Percentiles rank a stretch among this genome's conserved stretches.
These are phyloP conservation scores for Corvus moneduloides DNA, from an alignment of 2,113 vertebrate genomes.

Conservation along the genomic window DNA sequence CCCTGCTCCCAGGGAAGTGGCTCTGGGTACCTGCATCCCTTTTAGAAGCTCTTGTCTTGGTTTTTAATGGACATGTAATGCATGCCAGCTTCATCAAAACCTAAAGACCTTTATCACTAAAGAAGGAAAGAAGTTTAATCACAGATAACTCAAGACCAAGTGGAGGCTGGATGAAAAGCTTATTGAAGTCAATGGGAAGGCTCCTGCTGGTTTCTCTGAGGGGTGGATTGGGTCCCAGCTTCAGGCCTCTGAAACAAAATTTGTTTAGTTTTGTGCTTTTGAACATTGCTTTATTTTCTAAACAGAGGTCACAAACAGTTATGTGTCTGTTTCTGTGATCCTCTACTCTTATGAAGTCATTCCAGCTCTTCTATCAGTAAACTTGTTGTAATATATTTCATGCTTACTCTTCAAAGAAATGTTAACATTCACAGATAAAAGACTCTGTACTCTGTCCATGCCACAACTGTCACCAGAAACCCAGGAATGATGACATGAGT, in stretches of 20 bases:
- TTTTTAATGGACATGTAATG: neutral
- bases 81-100: neutral
- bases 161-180: neutral
- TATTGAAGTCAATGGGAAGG: neutral
- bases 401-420: slow-evolving; percentile 71
- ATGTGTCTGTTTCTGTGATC: slow-evolving; percentile 26
- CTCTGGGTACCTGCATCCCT: neutral
- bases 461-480: slow-evolving; percentile 46
- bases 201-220: slow-evolving; percentile 5
- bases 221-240: neutral
- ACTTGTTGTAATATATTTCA: slow-evolving; percentile 62
- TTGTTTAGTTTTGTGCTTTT: slow-evolving; percentile 43
- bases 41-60: neutral
- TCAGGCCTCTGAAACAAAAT: slow-evolving; percentile 12
- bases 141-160: neutral
- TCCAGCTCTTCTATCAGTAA: slow-evolving; percentile 67
- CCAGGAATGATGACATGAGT: slow-evolving; percentile 58
- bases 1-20: neutral
- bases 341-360: slow-evolving; percentile 50
- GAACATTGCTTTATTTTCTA: slow-evolving; percentile 40
- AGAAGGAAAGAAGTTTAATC: neutral
- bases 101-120: neutral
- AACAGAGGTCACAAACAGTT: slow-evolving; percentile 31
- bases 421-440: slow-evolving; percentile 68
- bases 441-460: slow-evolving; percentile 15